A percentile compares a stretch with the other conserved stretches of the same genome.
phyloP scores from a whole-genome alignment of 2,113 vertebrate species.

The Neolamprologus brichardi region DNA sequence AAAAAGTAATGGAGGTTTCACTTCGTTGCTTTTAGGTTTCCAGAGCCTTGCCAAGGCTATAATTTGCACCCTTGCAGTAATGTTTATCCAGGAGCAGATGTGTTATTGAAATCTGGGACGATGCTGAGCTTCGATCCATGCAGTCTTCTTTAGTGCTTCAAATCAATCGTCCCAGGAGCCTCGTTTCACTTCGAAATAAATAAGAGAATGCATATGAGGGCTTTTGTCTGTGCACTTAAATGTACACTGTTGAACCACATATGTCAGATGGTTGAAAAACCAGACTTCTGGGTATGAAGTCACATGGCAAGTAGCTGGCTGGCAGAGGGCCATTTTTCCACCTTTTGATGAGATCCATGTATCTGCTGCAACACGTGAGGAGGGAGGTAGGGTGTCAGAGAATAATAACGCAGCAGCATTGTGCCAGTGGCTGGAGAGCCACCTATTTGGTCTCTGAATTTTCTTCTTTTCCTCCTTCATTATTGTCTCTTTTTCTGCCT shows the following conservation, averaged over 20 bases:
- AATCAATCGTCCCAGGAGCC: not conserved
- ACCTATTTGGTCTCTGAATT: not conserved
- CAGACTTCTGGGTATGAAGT: slow-evolving; percentile 37
- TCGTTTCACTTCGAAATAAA: not conserved
- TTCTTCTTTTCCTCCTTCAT: not conserved
- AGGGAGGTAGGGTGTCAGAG: slow-evolving; percentile 30
- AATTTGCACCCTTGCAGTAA: slow-evolving; percentile 34
- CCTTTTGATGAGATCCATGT: slow-evolving; percentile 50
- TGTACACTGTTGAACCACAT: slow-evolving; percentile 20
- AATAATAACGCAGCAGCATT: slow-evolving; percentile 28
- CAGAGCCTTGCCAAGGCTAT: slow-evolving; percentile 15
- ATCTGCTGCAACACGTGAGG: slow-evolving; percentile 47
- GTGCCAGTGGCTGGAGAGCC: not conserved
- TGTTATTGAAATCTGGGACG: not conserved
- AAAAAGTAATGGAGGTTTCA: slow-evolving; percentile 52
- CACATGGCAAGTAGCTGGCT: slow-evolving; percentile 25
- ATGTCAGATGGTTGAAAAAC: not conserved
- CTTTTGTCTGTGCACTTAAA: not conserved
- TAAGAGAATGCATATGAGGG: not conserved
- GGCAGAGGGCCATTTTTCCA: slow-evolving; percentile 40
- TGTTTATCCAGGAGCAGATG: slow-evolving; percentile 55
- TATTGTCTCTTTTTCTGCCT: not conserved
- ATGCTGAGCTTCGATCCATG: not conserved
- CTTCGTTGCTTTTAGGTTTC: slow-evolving; percentile 20
- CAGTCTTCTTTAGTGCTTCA: not conserved